Percentiles rank a stretch among this genome's conserved stretches.
Conservation (phyloP, 64 coral and sea anemone species). For the Anthopleura sola region DNA sequence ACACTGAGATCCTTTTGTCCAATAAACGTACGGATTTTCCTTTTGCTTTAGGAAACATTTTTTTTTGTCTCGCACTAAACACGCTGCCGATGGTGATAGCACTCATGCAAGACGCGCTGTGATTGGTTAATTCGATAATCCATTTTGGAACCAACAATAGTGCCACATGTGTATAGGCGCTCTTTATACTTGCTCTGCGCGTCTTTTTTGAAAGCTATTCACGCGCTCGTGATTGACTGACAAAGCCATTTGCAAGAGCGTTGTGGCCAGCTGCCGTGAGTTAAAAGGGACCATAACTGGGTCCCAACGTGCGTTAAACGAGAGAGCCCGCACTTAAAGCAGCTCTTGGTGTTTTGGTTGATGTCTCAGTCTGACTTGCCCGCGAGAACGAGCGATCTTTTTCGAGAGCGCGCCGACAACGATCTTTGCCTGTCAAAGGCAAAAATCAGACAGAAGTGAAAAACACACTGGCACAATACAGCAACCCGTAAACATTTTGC, state of each 20-base stretch:
- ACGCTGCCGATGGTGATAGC: slow-evolving; percentile 49
- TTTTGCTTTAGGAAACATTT: slow-evolving; percentile 25
- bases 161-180: slow-evolving; percentile 84
- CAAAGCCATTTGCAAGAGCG: slow-evolving; percentile 74
- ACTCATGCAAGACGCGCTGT: neutral
- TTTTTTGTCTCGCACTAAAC: slow-evolving; percentile 53
- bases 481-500: slow-evolving; percentile 4
- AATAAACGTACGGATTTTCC: slow-evolving; percentile 33
- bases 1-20: slow-evolving; percentile 17
- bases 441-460: slow-evolving; percentile 6
- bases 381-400: slow-evolving; percentile 1
- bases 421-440: slow-evolving; percentile 45
- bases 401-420: slow-evolving; percentile 19
- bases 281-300: slow-evolving; percentile 50
- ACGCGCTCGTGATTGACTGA: slow-evolving; percentile 72
- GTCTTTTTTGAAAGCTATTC: slow-evolving; percentile 88
- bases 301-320: slow-evolving; percentile 9
- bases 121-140: slow-evolving; percentile 67
- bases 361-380: neutral
- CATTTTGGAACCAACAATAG: slow-evolving; percentile 84
- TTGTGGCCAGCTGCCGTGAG: slow-evolving; percentile 38
- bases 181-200: slow-evolving; percentile 76
- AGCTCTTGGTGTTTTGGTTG: neutral
- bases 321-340: slow-evolving; percentile 37
- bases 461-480: neutral